Evolutionary conservation across 1,140 invertebrate species (phyloP).

Genomic region (Lamellibrachia luymesi): DNA sequence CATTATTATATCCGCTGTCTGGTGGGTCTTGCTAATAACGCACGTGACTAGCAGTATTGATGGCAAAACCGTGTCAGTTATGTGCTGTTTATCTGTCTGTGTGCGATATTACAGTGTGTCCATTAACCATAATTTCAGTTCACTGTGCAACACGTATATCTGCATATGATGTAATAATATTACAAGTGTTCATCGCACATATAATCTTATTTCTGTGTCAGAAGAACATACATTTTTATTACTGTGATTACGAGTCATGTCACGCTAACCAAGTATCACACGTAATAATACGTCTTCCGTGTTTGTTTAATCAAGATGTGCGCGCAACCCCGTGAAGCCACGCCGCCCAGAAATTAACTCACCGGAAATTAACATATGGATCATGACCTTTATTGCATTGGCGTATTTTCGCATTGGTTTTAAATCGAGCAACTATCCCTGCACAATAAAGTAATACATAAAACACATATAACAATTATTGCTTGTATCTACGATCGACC

Average conservation of each 20-base stretch:
- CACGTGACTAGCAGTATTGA: neutral
- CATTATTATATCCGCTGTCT: neutral
- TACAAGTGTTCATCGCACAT: neutral
- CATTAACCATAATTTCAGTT: neutral
- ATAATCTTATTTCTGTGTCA: neutral
- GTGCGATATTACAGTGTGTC: too few species aligned
- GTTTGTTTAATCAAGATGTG: too few species aligned
- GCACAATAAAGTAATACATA: too few species aligned
- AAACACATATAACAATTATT: too few species aligned
- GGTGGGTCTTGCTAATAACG: neutral
- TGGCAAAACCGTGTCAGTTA: neutral
- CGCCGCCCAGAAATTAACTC: too few species aligned
- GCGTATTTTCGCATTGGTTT: too few species aligned
- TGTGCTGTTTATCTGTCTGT: neutral
- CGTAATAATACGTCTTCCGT: neutral
- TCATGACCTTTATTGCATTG: too few species aligned
- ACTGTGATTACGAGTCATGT: neutral
- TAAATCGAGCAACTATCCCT: too few species aligned
- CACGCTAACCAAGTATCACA: neutral
- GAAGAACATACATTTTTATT: neutral
- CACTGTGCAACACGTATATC: neutral
- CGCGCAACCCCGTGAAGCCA: too few species aligned
- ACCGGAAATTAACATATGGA: too few species aligned
- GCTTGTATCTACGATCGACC: too few species aligned
- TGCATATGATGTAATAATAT: neutral